Evolutionary conservation across 2,113 vertebrate species (phyloP).

Genomic region (Alethe castanea): DNA sequence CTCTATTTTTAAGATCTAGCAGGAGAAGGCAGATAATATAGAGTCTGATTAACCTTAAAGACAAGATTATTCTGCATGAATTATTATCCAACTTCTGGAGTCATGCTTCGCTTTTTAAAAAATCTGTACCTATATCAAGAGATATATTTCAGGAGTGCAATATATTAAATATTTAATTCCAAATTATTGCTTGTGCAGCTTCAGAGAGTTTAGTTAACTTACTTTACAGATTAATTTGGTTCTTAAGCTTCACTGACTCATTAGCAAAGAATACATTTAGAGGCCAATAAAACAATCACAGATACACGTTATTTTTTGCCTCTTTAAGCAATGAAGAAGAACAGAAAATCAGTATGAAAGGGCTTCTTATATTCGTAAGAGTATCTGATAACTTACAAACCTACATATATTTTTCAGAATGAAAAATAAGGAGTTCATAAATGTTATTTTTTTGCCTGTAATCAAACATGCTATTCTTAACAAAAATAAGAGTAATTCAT

Average conservation of each 20-base stretch:
- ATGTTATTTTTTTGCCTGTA: neutral
- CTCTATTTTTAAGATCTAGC: neutral
- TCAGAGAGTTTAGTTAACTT: neutral
- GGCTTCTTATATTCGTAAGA: neutral
- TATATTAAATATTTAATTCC: neutral
- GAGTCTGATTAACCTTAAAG: neutral
- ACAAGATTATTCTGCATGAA: neutral
- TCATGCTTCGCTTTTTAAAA: neutral
- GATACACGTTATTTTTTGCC: neutral
- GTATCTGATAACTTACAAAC: neutral
- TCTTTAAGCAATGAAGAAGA: neutral
- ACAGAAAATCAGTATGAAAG: conserved; percentile 3
- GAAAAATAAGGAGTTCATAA: neutral
- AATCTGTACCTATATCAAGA: neutral
- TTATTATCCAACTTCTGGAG: neutral
- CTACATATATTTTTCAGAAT: neutral
- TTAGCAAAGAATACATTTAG: neutral
- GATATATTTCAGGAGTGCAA: neutral
- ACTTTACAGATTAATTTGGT: neutral
- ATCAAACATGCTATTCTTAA: neutral
- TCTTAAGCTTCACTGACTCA: neutral
- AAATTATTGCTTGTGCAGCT: neutral
- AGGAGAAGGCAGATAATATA: neutral
- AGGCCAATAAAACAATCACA: neutral
- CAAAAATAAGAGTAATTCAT: neutral